These are phyloP conservation scores for Rachycentron canadum DNA, from an alignment of 2,797 vertebrate genomes.

Conservation along the genomic window DNA sequence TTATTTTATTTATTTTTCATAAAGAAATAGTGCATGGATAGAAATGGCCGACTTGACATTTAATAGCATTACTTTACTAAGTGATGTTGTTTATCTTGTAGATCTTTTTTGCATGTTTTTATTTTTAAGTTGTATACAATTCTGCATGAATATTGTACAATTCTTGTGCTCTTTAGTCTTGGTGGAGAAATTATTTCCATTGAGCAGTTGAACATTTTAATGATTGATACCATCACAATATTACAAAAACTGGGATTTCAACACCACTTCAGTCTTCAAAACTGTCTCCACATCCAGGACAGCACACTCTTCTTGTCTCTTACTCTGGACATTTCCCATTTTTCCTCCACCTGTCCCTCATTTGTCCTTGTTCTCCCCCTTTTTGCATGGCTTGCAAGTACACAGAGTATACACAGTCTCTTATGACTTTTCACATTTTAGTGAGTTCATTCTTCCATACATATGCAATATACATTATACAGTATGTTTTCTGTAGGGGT, in stretches of 20 bases:
- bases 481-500: slow-evolving; percentile 8
- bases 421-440: slow-evolving; percentile 2
- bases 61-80: neutral
- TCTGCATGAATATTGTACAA: neutral
- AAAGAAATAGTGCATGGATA: neutral
- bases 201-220: neutral
- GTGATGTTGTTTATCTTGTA: neutral
- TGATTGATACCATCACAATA: slow-evolving; percentile 6
- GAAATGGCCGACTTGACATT: slow-evolving; percentile 20
- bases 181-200: slow-evolving; percentile 1
- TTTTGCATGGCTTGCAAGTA: slow-evolving; percentile 76
- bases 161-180: slow-evolving; percentile 4
- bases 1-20: slow-evolving; percentile 1
- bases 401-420: slow-evolving; percentile 37
- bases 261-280: neutral
- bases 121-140: slow-evolving; percentile 10
- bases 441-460: neutral
- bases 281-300: slow-evolving; percentile 33
- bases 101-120: neutral
- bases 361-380: slow-evolving; percentile 46
- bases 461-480: slow-evolving; percentile 4
- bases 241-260: slow-evolving; percentile 11
- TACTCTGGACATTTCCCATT: slow-evolving; percentile 31
- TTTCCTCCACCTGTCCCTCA: slow-evolving; percentile 42
- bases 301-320: slow-evolving; percentile 29